phyloP scores from a whole-genome alignment of 2,113 vertebrate species.

The Mystacornis crossleyi region DNA sequence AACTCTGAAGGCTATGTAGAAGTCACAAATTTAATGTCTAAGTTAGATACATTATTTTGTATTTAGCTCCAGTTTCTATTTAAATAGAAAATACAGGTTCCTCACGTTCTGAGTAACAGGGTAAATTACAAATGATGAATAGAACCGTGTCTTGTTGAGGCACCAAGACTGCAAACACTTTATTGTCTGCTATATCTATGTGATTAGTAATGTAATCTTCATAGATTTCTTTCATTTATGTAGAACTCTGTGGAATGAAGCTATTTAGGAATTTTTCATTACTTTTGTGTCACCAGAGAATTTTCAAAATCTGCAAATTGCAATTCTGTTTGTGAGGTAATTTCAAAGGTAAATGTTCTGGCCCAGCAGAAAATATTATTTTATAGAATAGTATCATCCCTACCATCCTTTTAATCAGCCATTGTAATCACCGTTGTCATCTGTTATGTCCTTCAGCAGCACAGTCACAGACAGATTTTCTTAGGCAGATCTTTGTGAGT shows the following conservation, averaged over 20 bases:
- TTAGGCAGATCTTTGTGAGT: background rate
- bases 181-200: background rate
- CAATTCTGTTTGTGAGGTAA: background rate
- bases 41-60: background rate
- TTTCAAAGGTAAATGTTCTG: background rate
- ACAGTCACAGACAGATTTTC: background rate
- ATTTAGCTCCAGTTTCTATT: background rate
- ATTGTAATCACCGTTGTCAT: background rate
- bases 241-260: background rate
- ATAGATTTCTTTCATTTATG: background rate
- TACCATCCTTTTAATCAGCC: background rate
- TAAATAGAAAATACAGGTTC: background rate
- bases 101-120: background rate
- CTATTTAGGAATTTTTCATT: background rate
- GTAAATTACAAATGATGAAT: background rate
- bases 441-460: background rate
- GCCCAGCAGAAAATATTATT: background rate
- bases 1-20: background rate
- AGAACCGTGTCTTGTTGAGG: background rate
- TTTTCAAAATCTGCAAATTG: background rate
- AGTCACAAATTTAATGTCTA: background rate
- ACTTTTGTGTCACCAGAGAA: background rate
- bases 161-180: background rate
- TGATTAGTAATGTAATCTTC: background rate
- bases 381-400: background rate